A percentile compares a stretch with the other conserved stretches of the same genome.
These are phyloP conservation scores for Chaunax sp. DNA, from an alignment of 2,797 vertebrate genomes.

Conservation along the genomic window DNA sequence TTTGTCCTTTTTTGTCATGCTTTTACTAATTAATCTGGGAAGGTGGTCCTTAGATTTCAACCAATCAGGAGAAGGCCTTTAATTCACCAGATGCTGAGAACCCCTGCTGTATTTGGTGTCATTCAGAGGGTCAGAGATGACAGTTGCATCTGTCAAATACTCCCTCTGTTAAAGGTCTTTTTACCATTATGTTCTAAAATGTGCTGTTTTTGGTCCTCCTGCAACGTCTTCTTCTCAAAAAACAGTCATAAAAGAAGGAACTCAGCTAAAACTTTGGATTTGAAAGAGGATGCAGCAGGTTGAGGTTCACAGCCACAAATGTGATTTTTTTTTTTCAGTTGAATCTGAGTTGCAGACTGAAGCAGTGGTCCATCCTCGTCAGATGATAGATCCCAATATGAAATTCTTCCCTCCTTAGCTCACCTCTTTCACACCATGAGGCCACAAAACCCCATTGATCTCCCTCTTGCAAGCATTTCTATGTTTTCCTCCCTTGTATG, in stretches of 20 bases:
- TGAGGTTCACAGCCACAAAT: constrained; percentile 26
- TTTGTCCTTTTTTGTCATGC: too few species aligned
- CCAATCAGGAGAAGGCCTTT: too few species aligned
- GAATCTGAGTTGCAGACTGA: constrained; percentile 37
- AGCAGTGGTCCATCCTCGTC: constrained; percentile 59
- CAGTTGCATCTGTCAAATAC: too few species aligned
- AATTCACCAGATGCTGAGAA: too few species aligned
- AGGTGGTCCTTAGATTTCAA: too few species aligned
- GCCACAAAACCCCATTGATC: constrained; percentile 79
- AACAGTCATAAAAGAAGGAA: background rate
- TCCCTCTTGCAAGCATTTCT: constrained; percentile 70
- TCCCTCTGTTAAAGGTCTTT: too few species aligned
- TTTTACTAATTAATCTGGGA: too few species aligned
- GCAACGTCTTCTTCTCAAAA: too few species aligned
- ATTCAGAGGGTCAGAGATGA: too few species aligned
- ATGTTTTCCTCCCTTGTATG: constrained; percentile 74
- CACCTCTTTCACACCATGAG: constrained; percentile 76
- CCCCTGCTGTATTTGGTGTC: too few species aligned
- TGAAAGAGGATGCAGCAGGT: constrained; percentile 15
- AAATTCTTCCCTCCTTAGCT: constrained; percentile 62
- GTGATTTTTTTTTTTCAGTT: background rate
- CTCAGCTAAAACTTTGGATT: constrained; percentile 16
- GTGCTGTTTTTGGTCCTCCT: too few species aligned
- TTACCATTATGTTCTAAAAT: too few species aligned
- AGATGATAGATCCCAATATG: constrained; percentile 55